A percentile compares a stretch with the other conserved stretches of the same genome.
Conservation (phyloP, 2,888 invertebrate genomes). For the Pomacea canaliculata region DNA sequence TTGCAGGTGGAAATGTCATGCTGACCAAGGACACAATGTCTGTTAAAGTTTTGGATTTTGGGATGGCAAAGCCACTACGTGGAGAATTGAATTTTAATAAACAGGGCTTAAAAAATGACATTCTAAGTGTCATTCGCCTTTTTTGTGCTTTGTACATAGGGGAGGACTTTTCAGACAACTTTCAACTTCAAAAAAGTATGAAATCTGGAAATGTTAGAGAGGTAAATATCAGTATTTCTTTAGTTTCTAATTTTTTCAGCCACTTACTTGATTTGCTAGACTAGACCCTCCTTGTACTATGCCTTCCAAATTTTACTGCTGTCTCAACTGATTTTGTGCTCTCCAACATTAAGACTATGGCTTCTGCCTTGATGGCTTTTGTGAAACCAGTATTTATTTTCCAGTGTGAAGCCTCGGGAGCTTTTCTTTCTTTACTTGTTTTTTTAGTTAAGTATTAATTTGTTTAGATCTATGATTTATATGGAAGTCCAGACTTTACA, state of each 20-base stretch:
- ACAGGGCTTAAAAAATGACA: slow-evolving; percentile 35
- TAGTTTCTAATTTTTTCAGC: not conserved
- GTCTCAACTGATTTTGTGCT: too few species aligned
- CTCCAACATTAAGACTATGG: too few species aligned
- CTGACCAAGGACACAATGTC: slow-evolving; percentile 38
- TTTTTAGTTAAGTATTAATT: too few species aligned
- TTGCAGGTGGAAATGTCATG: slow-evolving; percentile 53
- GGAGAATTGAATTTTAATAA: not conserved
- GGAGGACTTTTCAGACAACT: slow-evolving; percentile 43
- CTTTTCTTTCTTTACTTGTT: too few species aligned
- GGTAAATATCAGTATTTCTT: slow-evolving; percentile 4
- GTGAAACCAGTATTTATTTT: too few species aligned
- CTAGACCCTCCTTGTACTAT: not conserved
- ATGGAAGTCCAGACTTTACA: too few species aligned
- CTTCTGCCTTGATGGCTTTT: too few species aligned
- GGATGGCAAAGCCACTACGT: slow-evolving; percentile 30
- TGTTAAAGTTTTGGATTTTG: slow-evolving; percentile 54
- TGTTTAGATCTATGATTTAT: too few species aligned
- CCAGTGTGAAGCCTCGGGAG: too few species aligned
- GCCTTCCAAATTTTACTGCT: too few species aligned
- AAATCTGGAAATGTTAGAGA: slow-evolving; percentile 21
- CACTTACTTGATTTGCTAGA: not conserved
- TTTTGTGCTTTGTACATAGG: slow-evolving; percentile 49
- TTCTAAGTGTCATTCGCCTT: slow-evolving; percentile 42
- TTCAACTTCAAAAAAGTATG: slow-evolving; percentile 38